These are phyloP conservation scores for Drosophila leontia DNA, from an alignment of 1,140 invertebrate genomes.

Conservation along the genomic window DNA sequence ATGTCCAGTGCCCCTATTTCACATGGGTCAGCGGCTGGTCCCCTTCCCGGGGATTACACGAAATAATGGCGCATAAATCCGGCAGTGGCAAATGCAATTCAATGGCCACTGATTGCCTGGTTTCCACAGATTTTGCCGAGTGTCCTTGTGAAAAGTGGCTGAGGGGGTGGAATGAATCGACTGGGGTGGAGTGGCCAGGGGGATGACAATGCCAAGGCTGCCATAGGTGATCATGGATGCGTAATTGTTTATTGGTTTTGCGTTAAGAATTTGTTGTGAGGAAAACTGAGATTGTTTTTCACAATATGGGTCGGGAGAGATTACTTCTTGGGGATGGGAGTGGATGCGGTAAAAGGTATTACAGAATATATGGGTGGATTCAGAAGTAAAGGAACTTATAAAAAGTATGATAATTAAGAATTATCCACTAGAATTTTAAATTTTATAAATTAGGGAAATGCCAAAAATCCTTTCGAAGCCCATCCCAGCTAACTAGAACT, in stretches of 20 bases:
- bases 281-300: constrained; percentile 31
- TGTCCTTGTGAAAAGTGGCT: constrained; percentile 21
- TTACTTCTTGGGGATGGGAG: neutral
- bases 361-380: neutral
- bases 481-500: no score
- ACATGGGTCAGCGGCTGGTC: constrained; percentile 66
- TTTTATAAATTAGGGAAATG: neutral
- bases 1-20: constrained; percentile 78
- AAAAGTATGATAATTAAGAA: neutral
- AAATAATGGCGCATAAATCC: constrained; percentile 81
- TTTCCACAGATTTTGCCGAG: constrained; percentile 20
- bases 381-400: neutral
- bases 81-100: constrained; percentile 57
- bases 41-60: constrained; percentile 58
- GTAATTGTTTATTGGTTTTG: constrained; percentile 55
- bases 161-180: constrained; percentile 23
- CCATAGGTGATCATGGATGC: constrained; percentile 45
- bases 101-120: constrained; percentile 68
- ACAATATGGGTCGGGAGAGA: constrained; percentile 10
- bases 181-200: constrained; percentile 13
- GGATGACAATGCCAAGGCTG: constrained; percentile 25
- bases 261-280: constrained; percentile 47
- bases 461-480: neutral
- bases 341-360: neutral
- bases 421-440: neutral